These are phyloP conservation scores for Trichogramma pretiosum DNA, from an alignment of 1,140 invertebrate species.

Conservation along the genomic window DNA sequence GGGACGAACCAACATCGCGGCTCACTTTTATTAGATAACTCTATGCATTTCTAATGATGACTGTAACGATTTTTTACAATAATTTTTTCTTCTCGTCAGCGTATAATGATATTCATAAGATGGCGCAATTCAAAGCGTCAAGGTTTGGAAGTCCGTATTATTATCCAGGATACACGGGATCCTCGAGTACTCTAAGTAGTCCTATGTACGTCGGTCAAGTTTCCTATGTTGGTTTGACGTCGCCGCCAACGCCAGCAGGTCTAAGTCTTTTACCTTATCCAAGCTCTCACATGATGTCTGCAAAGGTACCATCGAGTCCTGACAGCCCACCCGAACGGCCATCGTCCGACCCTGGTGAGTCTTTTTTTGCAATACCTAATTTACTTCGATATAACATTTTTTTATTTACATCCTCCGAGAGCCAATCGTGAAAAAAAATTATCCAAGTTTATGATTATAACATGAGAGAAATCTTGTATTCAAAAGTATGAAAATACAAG, in stretches of 20 bases:
- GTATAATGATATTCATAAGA: constrained; percentile 25
- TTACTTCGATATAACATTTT: no score
- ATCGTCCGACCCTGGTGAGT: constrained; percentile 29
- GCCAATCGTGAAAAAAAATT: no score
- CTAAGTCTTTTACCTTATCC: constrained; percentile 20
- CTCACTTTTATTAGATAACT: no score
- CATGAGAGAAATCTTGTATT: no score
- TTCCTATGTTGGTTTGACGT: constrained; percentile 25
- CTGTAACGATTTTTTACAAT: no score
- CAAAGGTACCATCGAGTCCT: constrained; percentile 22
- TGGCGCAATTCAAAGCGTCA: constrained; percentile 16
- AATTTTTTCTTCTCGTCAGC: no score
- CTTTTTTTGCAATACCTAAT: no score
- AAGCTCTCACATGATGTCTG: constrained; percentile 17
- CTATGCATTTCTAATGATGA: no score
- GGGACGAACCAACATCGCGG: no score
- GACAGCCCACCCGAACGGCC: constrained; percentile 26
- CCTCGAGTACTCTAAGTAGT: constrained; percentile 16
- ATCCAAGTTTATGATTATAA: no score
- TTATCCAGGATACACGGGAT: constrained; percentile 13
- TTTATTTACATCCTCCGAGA: no score
- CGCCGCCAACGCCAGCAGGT: constrained; percentile 18
- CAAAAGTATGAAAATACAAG: no score
- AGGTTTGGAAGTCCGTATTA: constrained; percentile 12
- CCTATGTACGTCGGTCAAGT: constrained; percentile 28